Evolutionary conservation across 2,113 vertebrate genomes (phyloP), one percentile per base, ranked within the genome.

Genomic region (Apodemus sylvaticus): DNA sequence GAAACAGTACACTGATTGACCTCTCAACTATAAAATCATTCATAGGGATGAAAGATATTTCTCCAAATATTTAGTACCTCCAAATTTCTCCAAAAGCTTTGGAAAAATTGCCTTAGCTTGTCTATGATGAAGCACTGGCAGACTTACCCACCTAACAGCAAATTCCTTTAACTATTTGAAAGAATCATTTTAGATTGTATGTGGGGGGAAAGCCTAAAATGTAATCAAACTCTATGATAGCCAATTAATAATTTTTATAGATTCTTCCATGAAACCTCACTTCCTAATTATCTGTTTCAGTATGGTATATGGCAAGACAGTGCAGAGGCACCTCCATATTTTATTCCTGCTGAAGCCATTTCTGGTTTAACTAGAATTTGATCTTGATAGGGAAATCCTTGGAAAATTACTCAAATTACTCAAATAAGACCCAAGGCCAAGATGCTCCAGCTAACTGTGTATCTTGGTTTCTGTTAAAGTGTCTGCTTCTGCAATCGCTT

Each of bases 71-170:
- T 94, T 91, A 31, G 7, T n/a, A 91, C 20, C 9, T 92, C 74
- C 42, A n/a, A 94, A 89, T 79, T 89, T 93, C 60, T 86, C 94
- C 76, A 94, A 96, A 89, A 76, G 7, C 34, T 85, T 95, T 83
- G 55, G 77, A 89, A 81, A 7, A 39, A 34, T 70, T 94, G 16
- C 83, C 95, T 11, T 89, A 89, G 77, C 42, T 94, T 93, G 5
- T 86, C 71, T 95, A 42, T 71, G 51, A 74, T 51, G 45, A 64
- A 91, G 9, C 48, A 24, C n/a, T 88, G 45, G 91, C 42, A 95
- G 24, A 26, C 7, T 64, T 89, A 77, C 39, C n/a, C 77, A 4
- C 12, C 81, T 60, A 86, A 70, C 55, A 93, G 45, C 24, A 90
- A 87, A 92, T 62, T 78, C 22, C 62, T 74, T 83, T 70, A 92